A percentile compares a stretch with the other conserved stretches of the same genome.
phyloP scores from a whole-genome alignment of 1,140 invertebrate genomes.

The Agraylea sexmaculata region DNA sequence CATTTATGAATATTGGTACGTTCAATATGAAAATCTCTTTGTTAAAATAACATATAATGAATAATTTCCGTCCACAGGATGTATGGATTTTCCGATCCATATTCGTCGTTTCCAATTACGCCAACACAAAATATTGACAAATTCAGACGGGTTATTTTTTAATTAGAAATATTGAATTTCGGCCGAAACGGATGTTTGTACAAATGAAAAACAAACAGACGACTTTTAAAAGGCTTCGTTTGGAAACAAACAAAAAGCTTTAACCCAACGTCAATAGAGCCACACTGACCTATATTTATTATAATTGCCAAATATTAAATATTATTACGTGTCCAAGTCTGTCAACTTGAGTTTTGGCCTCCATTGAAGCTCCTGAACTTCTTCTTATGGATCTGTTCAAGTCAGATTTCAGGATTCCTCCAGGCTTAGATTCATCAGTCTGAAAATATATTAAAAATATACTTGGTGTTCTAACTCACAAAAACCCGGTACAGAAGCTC shows the following conservation, averaged over 20 bases:
- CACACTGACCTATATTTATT: not conserved
- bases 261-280: not conserved
- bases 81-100: too few species aligned
- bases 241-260: not conserved
- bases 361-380: conserved; percentile 39
- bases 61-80: too few species aligned
- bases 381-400: conserved; percentile 33
- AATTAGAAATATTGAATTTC: not conserved
- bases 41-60: too few species aligned
- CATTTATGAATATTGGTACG: too few species aligned
- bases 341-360: conserved; percentile 27
- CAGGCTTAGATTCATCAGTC: conserved; percentile 21
- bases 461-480: too few species aligned
- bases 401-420: conserved; percentile 35
- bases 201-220: too few species aligned
- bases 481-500: too few species aligned
- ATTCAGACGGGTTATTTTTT: not conserved
- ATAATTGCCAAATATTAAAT: not conserved
- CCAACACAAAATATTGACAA: too few species aligned
- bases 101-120: too few species aligned
- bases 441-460: too few species aligned
- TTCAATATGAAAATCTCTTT: too few species aligned
- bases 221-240: too few species aligned
- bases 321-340: conserved; percentile 27
- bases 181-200: not conserved